phyloP scores from a whole-genome alignment of 2,888 invertebrate species.

The Agonum fuliginosum region DNA sequence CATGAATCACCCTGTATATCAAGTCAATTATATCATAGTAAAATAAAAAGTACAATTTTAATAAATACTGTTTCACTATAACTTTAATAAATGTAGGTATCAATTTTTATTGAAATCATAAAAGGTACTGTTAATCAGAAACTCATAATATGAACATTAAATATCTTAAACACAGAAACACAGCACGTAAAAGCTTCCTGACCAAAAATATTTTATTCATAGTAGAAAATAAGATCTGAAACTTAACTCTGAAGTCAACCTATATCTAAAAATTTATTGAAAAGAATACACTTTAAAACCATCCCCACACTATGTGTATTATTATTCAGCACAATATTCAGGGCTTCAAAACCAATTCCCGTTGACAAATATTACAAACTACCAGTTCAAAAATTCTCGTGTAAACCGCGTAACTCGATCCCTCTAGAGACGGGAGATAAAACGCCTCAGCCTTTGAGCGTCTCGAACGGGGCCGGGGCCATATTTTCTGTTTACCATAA shows the following conservation, averaged over 20 bases:
- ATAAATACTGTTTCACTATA: no score
- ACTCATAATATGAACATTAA: no score
- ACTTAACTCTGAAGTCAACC: neutral
- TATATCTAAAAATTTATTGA: neutral
- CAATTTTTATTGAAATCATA: no score
- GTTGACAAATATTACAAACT: constrained; percentile 43
- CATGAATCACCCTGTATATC: no score
- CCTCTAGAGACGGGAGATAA: constrained; percentile 45
- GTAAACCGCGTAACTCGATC: constrained; percentile 43
- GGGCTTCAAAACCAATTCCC: constrained; percentile 30
- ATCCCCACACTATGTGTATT: neutral
- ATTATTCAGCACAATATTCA: constrained; percentile 31
- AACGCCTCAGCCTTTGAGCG: constrained; percentile 23
- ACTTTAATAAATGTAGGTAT: no score
- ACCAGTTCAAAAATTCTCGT: constrained; percentile 29
- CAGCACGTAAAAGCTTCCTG: no score
- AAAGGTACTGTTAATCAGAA: no score
- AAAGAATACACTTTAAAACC: neutral
- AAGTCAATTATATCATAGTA: no score
- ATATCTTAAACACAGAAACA: no score
- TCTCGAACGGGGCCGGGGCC: neutral
- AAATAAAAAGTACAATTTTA: no score
- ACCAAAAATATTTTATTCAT: neutral
- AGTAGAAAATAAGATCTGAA: neutral
- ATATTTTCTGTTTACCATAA: constrained; percentile 43